These are phyloP conservation scores for Bovichtus variegatus DNA, from an alignment of 2,797 vertebrate species.

Conservation along the genomic window DNA sequence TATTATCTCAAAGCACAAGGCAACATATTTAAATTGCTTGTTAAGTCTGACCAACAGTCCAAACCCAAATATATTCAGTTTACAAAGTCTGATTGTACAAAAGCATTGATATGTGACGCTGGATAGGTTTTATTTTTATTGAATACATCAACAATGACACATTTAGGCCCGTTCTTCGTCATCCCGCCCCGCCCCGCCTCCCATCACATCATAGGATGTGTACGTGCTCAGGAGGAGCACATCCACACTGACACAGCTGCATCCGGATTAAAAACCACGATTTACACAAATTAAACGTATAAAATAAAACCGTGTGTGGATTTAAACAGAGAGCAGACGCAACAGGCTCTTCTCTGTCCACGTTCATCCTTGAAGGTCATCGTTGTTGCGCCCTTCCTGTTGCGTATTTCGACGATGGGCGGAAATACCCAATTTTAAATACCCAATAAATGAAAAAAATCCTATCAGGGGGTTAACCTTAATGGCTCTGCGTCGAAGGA, in stretches of 20 bases:
- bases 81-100: background rate
- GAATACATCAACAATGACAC: too few species aligned
- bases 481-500: background rate
- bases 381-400: constrained; percentile 54
- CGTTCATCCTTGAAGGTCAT: constrained; percentile 76
- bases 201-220: constrained; percentile 49
- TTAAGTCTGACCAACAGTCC: background rate
- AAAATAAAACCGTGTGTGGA: fast-evolving
- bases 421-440: constrained; percentile 2
- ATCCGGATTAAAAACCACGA: background rate
- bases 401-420: constrained; percentile 41
- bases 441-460: too few species aligned
- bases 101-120: background rate
- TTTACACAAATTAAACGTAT: background rate
- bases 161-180: background rate
- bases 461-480: fast-evolving
- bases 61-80: background rate
- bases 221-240: constrained; percentile 71
- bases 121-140: too few species aligned
- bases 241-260: constrained; percentile 32
- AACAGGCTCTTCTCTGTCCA: constrained; percentile 11
- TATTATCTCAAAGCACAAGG: background rate
- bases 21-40: background rate
- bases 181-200: constrained; percentile 48
- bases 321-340: background rate